Conservation (phyloP, 2,113 vertebrate genomes). For the Carassius auratus region DNA sequence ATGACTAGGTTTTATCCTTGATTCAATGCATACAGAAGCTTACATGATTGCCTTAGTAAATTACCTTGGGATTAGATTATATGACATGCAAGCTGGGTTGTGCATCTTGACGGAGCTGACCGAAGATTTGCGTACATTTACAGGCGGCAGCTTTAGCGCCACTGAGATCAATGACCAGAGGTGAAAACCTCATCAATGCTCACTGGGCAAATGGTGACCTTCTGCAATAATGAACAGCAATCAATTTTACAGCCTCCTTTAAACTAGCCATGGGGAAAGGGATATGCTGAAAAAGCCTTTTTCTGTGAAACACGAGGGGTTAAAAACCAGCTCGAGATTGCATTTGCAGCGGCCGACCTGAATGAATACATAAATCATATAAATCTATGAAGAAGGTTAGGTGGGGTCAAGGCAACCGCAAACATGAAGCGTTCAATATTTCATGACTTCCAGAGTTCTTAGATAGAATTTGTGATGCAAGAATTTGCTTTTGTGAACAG, state of each 20-base stretch:
- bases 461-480: conserved; percentile 32
- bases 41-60: not conserved
- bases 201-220: conserved; percentile 25
- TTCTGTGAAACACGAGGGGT: conserved; percentile 32
- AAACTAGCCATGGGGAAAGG: conserved; percentile 39
- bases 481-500: conserved; percentile 32
- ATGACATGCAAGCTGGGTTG: not conserved
- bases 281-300: not conserved
- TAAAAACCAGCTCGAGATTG: conserved; percentile 39
- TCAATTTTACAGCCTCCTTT: conserved; percentile 37
- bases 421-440: conserved; percentile 50
- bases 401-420: conserved; percentile 44
- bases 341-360: conserved; percentile 35
- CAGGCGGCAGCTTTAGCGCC: conserved; percentile 15
- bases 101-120: not conserved
- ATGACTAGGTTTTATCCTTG: conserved; percentile 10
- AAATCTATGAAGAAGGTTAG: conserved; percentile 49
- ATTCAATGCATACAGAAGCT: not conserved
- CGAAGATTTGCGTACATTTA: conserved; percentile 19
- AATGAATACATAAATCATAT: conserved; percentile 48
- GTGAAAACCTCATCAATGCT: conserved; percentile 38
- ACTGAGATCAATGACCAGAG: conserved; percentile 7
- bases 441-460: conserved; percentile 31
- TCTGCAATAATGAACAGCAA: conserved; percentile 46
- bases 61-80: not conserved